Base-by-base conservation (phyloP, 2,888 invertebrate genomes). In the Cephus sareptanus region DNA sequence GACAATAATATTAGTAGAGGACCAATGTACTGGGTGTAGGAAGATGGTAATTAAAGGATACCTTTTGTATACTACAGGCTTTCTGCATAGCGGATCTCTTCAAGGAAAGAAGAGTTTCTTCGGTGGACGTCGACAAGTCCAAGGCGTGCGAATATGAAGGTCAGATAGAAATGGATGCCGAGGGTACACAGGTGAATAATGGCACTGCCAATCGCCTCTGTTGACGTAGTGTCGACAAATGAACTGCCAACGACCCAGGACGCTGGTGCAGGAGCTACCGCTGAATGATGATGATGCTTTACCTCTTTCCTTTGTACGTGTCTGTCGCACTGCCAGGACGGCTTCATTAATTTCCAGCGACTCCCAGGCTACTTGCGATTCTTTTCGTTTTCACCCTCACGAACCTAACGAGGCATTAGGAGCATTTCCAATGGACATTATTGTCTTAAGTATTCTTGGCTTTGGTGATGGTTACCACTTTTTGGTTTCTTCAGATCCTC, bases 171-270 rank as follows among this genome's bases (percentile, higher is more conserved):
- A 56, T 23, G 56, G 56, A 56, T 9, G 87, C 85, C 79, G 87
- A 85, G 75, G 87, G 87, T 74, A 90, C 89, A 85, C 91, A 91
- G 91, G 91, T 91, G 90, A 91, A 90, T 91, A 91, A 91, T 86
- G 91, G 90, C 85, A 88, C 87, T 85, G 84, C 87, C 83, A 89
- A 90, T 87, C 89, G 86, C 83, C 86, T 88, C 86, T 89, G 87
- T 89, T 91, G 89, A 90, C 86, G 84, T 83, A 87, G 23, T 1
- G 15, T 6, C 15, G 40, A 40, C 40, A 1, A 75, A 40, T 31
- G n/a, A 30, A n/a, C 15, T 69, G 34, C 37, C 70, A 12, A 40
- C 23, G 40, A 40, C 1, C 40, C 40, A 40, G 40, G 40, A 40
- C 1, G 2, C 23, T 15, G 56, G 23, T 56, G 56, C 23, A 86